A percentile compares a stretch with the other conserved stretches of the same genome.
Conservation (phyloP, 2,113 vertebrate genomes). For the Merops nubicus region DNA sequence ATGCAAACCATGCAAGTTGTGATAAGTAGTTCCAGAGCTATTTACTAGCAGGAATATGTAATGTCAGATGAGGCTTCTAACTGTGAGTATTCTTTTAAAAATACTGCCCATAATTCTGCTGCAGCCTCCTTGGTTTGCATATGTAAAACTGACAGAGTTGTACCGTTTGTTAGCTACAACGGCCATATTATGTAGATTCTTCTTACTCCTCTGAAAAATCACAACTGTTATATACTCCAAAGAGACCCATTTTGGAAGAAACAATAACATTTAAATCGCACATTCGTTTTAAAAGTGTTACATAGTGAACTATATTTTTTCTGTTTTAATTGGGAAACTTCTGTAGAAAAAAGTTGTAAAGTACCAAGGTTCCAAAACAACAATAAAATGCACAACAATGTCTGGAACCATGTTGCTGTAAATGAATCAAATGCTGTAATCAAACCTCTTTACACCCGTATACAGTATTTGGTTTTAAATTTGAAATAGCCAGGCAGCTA, state of each 20-base stretch:
- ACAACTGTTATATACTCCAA: not conserved
- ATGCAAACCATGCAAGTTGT: not conserved
- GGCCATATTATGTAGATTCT: not conserved
- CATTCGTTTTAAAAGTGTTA: not conserved
- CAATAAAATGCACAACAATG: not conserved
- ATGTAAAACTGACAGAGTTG: not conserved
- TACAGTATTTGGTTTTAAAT: not conserved
- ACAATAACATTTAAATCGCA: not conserved
- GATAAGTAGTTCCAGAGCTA: not conserved
- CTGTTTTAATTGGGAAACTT: constrained; percentile 45
- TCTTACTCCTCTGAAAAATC: not conserved
- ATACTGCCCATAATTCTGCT: constrained; percentile 34
- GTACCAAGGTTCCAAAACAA: not conserved
- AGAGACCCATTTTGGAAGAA: not conserved
- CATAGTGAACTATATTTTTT: not conserved
- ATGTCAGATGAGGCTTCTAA: not conserved
- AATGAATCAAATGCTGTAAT: constrained; percentile 1
- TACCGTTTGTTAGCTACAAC: not conserved
- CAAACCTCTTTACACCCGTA: not conserved
- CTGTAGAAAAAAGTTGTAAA: constrained; percentile 1
- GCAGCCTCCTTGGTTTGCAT: not conserved
- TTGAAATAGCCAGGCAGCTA: not conserved
- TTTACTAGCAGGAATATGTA: not conserved
- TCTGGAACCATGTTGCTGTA: not conserved
- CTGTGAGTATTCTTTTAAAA: constrained; percentile 7